Base-by-base conservation (phyloP, 2,888 invertebrate species). In the Eledone cirrhosa region DNA sequence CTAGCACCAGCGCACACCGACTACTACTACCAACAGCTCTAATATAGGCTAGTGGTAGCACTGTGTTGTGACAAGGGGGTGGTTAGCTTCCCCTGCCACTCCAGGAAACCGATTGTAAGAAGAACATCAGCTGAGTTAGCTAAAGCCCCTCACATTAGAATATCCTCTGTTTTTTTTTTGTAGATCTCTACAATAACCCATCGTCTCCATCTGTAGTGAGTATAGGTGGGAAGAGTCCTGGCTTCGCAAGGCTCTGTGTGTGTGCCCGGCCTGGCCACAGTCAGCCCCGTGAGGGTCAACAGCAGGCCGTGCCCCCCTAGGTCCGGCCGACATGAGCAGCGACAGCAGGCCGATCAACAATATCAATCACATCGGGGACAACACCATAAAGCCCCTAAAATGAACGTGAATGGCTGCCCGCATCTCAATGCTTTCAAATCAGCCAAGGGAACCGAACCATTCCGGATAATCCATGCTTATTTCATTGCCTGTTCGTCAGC, bases 401-500 rank as follows among this genome's bases (percentile, higher is more conserved):
- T 92, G 94, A 48, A 91, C 96, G 65, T 94, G 95, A 91, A 95
- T 93, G 94, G 94, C 90, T 96, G 95, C 91, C 93, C 93, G 91
- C 96, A 96, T 92, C 92, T 95, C 89, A 94, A 93, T 91, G 93
- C 93, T 92, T 95, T 94, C 92, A 95, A 95, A 93, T 93, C 94
- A 88, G 93, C 93, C 78, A 94, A 94, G 91, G 95, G 95, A 86
- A 93, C 94, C 83, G 93, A 93, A 90, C 93, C 94, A 76, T 95
- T 94, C 90, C 93, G 93, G 92, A 93, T 96, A 86, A 94, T 97
- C 86, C 95, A 96, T 92, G 94, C 95, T 83, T 95, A 94, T 92
- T 96, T 97, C 91, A 87, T 91, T 76, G 94, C 95, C 83, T 94
- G 95, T 90, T 94, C 95, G 79, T 94, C 95, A 82, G 93, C 93